phyloP scores from a whole-genome alignment of 2,797 vertebrate genomes.

The Sphenodon punctatus region DNA sequence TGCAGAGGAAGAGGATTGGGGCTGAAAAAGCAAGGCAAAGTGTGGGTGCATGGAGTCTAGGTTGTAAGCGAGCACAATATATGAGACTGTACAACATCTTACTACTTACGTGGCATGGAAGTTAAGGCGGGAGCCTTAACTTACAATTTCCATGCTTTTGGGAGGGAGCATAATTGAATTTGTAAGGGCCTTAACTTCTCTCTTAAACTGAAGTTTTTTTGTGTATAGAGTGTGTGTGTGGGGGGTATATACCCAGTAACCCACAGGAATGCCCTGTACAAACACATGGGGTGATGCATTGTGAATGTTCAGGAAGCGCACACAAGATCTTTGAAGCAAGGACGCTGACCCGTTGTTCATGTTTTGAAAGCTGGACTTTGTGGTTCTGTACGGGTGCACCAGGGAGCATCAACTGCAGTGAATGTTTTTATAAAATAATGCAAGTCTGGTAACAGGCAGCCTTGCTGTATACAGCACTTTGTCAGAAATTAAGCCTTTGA shows the following conservation, averaged over 20 bases:
- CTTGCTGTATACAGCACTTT: background rate
- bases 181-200: too few relatives aligned
- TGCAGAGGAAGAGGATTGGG: too few relatives aligned
- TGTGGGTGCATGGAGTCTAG: too few relatives aligned
- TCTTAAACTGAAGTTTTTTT: too few relatives aligned
- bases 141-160: too few relatives aligned
- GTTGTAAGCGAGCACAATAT: too few relatives aligned
- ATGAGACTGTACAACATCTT: too few relatives aligned
- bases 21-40: too few relatives aligned
- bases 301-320: slow-evolving; percentile 3
- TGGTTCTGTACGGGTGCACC: slow-evolving; percentile 62
- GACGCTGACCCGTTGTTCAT: slow-evolving; percentile 42
- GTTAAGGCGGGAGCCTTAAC: too few relatives aligned
- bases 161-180: too few relatives aligned
- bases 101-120: too few relatives aligned
- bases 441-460: background rate
- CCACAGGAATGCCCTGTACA: background rate
- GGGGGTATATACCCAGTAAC: background rate
- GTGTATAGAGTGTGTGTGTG: too few relatives aligned
- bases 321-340: slow-evolving; percentile 22
- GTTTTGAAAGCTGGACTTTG: slow-evolving; percentile 43
- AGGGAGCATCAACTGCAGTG: slow-evolving; percentile 62
- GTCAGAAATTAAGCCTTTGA: background rate
- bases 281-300: background rate
- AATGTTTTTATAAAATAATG: slow-evolving; percentile 47